Evolutionary conservation across 2,888 invertebrate genomes (phyloP), one percentile per base, ranked within the genome.

Genomic region (Folsomia manolachei): DNA sequence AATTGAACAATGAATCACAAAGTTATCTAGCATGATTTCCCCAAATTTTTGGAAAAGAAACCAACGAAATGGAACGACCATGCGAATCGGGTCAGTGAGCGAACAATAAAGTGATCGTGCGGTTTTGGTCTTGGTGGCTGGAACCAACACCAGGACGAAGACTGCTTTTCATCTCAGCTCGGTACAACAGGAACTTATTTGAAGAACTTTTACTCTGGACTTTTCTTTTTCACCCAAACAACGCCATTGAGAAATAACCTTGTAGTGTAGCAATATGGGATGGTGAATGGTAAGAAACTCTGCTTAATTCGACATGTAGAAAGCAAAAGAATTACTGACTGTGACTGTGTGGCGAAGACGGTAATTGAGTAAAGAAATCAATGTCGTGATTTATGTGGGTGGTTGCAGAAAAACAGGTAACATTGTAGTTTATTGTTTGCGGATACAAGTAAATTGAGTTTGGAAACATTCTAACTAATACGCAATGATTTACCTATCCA

Each of bases 1-100:
- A 63, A 63, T 63, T 63, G 27, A 1, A 26, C 63, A 63, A 63
- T 63, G 63, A 63, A 63, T 63, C 63, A 63, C 19, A 21, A 63
- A 27, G 26, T 63, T 63, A 26, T 27, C 63, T 27, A 26, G 19
- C 26, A 25, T 63, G 63, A 63, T 63, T 63, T 63, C 4, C 63
- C 19, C n/a, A n/a, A 63, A 63, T 63, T 63, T 27, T 26, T 25
- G 11, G 11, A 27, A 21, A 27, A 27, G 25, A 25, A 63, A 14
- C 27, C 27, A 63, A n/a, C n/a, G n/a, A n/a, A 4, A 27, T 27
- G 27, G 27, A 63, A 63, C 1, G 63, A 63, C 7, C 63, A 63
- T 63, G 14, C 23, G 27, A 63, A 63, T 27, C 63, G 27, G 63
- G 63, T 63, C 63, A 63, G 11, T 56, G 56, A 56, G 56, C 21